Conservation (phyloP, 2,888 invertebrate species). For the Drosophila antonietae region DNA sequence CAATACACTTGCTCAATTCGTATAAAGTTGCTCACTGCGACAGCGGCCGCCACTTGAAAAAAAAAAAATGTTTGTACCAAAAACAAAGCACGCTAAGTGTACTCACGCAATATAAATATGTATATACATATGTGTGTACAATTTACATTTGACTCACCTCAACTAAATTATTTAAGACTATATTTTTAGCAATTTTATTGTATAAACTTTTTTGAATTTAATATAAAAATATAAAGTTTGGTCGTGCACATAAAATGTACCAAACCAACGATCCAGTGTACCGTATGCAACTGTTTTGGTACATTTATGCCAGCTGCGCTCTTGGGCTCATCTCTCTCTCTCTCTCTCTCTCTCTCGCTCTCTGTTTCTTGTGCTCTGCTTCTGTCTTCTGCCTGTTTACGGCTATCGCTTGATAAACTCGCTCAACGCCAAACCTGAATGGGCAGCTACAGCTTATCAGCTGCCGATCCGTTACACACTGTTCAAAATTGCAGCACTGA, state of each 20-base stretch:
- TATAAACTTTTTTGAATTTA: neutral
- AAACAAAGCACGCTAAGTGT: constrained; percentile 2
- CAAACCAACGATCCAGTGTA: constrained; percentile 1
- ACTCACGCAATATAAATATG: neutral
- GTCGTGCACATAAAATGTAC: neutral
- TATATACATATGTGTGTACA: neutral
- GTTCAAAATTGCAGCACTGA: constrained; percentile 30
- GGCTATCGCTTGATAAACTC: constrained; percentile 41
- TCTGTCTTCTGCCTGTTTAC: constrained; percentile 4
- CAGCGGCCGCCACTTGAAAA: neutral
- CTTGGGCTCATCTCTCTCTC: neutral
- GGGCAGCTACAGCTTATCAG: constrained; percentile 42
- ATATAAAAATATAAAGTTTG: neutral
- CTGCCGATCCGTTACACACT: constrained; percentile 43
- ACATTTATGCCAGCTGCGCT: neutral
- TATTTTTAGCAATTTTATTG: neutral
- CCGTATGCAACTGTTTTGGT: neutral
- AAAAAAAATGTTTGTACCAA: constrained; percentile 7
- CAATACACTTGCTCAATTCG: neutral
- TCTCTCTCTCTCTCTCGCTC: too few species aligned
- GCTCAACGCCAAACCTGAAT: constrained; percentile 27
- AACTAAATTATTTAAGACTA: neutral
- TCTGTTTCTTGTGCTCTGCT: constrained; percentile 1
- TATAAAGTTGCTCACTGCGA: constrained; percentile 1
- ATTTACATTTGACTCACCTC: neutral